These are phyloP conservation scores for Lymantria monacha DNA, from an alignment of 2,888 invertebrate genomes.

Conservation along the genomic window DNA sequence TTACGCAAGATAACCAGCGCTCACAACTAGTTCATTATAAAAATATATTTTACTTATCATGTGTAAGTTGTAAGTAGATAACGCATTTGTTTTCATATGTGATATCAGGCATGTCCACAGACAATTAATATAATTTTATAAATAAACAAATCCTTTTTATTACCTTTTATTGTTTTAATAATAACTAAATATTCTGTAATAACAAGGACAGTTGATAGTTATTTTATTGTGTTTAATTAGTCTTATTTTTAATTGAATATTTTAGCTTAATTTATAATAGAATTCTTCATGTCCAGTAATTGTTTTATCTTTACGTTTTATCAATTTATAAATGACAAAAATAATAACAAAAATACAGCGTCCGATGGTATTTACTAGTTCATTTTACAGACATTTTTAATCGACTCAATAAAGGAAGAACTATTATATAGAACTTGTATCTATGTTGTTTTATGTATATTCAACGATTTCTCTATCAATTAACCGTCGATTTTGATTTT, in stretches of 20 bases:
- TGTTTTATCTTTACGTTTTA: no score
- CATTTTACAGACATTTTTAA: no score
- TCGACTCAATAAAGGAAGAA: no score
- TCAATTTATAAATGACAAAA: no score
- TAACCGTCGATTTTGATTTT: no score
- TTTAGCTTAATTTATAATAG: background rate
- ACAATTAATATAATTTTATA: constrained; percentile 39
- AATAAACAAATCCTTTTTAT: constrained; percentile 41
- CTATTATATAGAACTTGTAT: no score
- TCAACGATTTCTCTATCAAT: no score
- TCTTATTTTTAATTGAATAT: background rate
- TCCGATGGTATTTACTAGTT: no score
- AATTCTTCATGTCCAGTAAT: background rate
- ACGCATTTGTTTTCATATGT: constrained; percentile 36
- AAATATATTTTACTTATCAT: constrained; percentile 26
- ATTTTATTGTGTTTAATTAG: background rate
- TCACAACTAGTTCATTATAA: constrained; percentile 26
- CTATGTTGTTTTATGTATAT: no score
- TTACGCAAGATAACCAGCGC: no score
- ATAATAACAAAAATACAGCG: no score
- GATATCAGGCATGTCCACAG: constrained; percentile 53
- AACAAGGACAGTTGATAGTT: background rate
- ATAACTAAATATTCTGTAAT: constrained; percentile 38
- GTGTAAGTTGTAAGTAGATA: constrained; percentile 35
- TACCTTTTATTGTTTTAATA: constrained; percentile 40